These are phyloP conservation scores for Acanthococcus lagerstroemiae DNA, from an alignment of 2,888 invertebrate genomes.

Conservation along the genomic window DNA sequence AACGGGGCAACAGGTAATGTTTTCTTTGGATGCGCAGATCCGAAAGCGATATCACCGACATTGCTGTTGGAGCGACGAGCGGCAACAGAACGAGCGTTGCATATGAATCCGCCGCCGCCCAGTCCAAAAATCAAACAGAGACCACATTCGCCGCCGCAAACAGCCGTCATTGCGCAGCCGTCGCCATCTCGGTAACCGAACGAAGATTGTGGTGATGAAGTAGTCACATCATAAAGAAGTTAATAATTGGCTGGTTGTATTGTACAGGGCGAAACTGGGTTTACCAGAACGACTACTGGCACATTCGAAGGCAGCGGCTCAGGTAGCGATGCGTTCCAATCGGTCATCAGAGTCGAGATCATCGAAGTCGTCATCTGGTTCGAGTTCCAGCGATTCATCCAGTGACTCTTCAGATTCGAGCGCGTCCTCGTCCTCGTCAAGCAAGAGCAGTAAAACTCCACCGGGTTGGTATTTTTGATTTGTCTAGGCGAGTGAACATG, in stretches of 20 bases:
- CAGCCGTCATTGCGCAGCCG: too few species aligned
- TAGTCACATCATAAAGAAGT: too few species aligned
- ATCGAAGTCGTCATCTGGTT: constrained; percentile 33
- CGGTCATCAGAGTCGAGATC: constrained; percentile 34
- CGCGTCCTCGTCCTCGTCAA: constrained; percentile 46
- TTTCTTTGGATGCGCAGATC: not conserved
- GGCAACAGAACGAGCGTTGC: constrained; percentile 55
- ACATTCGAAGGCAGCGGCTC: constrained; percentile 33
- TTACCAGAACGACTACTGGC: constrained; percentile 36
- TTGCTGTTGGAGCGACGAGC: constrained; percentile 40
- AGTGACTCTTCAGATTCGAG: constrained; percentile 50
- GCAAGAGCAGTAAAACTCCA: constrained; percentile 41
- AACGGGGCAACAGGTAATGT: too few species aligned
- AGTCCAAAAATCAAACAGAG: constrained; percentile 40
- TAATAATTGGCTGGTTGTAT: not conserved
- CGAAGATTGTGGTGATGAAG: too few species aligned
- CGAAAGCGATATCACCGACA: constrained; percentile 39
- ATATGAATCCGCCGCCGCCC: constrained; percentile 62
- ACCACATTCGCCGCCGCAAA: constrained; percentile 31
- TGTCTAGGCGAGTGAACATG: too few species aligned
- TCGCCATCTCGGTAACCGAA: not conserved
- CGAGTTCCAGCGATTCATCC: constrained; percentile 43
- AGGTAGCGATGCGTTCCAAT: constrained; percentile 36
- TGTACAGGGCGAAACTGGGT: constrained; percentile 31
- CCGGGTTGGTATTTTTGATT: constrained; percentile 33